These are phyloP conservation scores for Alentia gelatinosa DNA, from an alignment of 2,888 invertebrate species.

Conservation along the genomic window DNA sequence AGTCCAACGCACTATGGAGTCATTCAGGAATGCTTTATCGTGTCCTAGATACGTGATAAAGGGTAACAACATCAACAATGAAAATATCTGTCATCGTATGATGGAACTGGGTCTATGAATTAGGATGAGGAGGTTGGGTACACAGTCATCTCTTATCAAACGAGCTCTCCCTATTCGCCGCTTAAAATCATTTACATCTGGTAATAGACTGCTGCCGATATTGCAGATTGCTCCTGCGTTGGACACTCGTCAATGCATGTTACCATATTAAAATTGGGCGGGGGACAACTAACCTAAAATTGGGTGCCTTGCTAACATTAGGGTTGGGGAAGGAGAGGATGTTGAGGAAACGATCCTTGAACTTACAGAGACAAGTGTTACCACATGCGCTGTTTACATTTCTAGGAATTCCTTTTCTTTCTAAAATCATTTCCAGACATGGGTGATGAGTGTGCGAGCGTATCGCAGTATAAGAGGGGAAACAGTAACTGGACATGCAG, in stretches of 20 bases:
- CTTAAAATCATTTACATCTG: conserved; percentile 25
- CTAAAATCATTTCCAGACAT: too few relatives aligned
- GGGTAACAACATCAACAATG: conserved; percentile 41
- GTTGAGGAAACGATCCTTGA: too few relatives aligned
- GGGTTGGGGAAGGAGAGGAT: neutral
- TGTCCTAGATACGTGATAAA: neutral
- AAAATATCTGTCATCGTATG: neutral
- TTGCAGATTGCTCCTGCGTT: neutral
- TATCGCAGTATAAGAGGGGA: too few relatives aligned
- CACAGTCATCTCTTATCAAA: neutral
- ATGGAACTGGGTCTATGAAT: neutral
- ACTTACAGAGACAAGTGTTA: too few relatives aligned
- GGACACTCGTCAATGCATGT: neutral
- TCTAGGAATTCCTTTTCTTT: too few relatives aligned
- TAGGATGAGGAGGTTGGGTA: neutral
- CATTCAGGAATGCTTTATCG: neutral
- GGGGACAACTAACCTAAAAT: neutral
- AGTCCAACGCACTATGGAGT: neutral
- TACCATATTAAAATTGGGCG: neutral
- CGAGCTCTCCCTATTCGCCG: neutral
- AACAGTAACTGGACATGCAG: neutral
- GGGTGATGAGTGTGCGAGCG: too few relatives aligned
- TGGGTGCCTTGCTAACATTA: neutral
- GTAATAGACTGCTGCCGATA: conserved; percentile 2
- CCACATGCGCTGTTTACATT: too few relatives aligned